phyloP scores from a whole-genome alignment of 2,888 invertebrate genomes.

The Noctua comes region DNA sequence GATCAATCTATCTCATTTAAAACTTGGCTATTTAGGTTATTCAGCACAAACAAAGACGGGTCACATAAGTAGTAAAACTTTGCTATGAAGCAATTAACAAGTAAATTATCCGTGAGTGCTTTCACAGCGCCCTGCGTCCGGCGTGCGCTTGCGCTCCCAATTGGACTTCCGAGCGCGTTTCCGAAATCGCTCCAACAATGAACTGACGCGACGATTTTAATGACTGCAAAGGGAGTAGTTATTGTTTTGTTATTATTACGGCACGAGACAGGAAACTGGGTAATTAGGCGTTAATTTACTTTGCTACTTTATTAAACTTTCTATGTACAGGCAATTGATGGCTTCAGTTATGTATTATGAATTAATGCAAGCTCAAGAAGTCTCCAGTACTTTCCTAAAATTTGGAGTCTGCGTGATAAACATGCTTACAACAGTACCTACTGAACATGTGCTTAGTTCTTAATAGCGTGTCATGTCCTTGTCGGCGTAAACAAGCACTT shows the following conservation, averaged over 20 bases:
- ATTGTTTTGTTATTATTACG: conserved; percentile 89
- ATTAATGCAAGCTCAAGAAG: neutral
- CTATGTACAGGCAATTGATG: conserved; percentile 20
- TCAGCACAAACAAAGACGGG: conserved; percentile 50
- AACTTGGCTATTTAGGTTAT: conserved; percentile 28
- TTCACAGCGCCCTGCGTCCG: conserved; percentile 87
- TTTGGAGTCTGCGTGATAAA: conserved; percentile 1
- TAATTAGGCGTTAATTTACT: conserved; percentile 87
- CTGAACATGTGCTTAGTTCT: neutral
- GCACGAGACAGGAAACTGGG: conserved; percentile 89
- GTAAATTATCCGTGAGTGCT: conserved; percentile 82
- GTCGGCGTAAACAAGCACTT: conserved; percentile 22
- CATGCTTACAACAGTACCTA: neutral
- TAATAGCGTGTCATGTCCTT: conserved; percentile 23
- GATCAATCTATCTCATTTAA: conserved; percentile 37
- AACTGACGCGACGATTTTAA: conserved; percentile 80
- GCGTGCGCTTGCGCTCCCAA: conserved; percentile 85
- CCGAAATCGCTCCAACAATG: conserved; percentile 85
- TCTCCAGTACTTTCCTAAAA: neutral
- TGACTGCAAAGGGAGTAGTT: conserved; percentile 82
- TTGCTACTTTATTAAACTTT: conserved; percentile 73
- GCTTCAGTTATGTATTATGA: conserved; percentile 9
- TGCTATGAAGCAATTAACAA: conserved; percentile 77
- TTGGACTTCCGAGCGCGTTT: conserved; percentile 89
- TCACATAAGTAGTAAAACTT: conserved; percentile 50